Evolutionary conservation across 1,140 invertebrate species (phyloP).

Genomic region (Caenorhabditis inopinata): DNA sequence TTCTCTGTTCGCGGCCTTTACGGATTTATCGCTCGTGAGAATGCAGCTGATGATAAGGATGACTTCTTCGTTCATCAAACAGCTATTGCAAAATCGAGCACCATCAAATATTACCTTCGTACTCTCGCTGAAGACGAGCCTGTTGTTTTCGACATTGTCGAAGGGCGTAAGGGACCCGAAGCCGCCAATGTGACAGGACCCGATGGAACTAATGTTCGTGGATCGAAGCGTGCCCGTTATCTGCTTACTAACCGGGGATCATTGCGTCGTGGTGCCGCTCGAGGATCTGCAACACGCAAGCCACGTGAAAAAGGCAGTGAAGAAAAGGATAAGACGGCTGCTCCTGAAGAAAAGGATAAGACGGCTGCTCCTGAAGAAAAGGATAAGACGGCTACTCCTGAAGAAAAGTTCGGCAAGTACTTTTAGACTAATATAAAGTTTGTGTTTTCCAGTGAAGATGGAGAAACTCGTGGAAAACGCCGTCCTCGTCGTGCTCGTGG

Average conservation of each 20-base stretch:
- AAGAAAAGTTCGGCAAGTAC: not conserved
- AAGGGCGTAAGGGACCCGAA: constrained; percentile 44
- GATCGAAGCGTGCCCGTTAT: constrained; percentile 12
- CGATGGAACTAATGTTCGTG: constrained; percentile 40
- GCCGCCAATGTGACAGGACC: constrained; percentile 50
- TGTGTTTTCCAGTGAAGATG: not conserved
- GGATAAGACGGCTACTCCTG: not conserved
- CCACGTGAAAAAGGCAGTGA: not conserved
- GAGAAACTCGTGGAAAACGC: constrained; percentile 15
- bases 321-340: not conserved
- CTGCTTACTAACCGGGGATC: not conserved
- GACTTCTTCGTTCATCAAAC: constrained; percentile 45
- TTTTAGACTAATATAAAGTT: too few relatives aligned
- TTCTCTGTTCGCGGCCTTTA: constrained; percentile 24
- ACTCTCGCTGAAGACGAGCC: constrained; percentile 43
- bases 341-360: not conserved
- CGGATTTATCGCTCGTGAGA: constrained; percentile 4
- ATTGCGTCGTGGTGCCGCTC: not conserved
- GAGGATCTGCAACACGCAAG: not conserved
- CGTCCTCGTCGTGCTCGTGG: not conserved
- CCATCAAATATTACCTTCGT: constrained; percentile 36
- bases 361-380: not conserved
- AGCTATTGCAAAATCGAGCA: constrained; percentile 38
- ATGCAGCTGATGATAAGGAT: not conserved
- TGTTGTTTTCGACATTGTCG: constrained; percentile 44